Evolutionary conservation across 2,888 invertebrate genomes (phyloP).

Genomic region (Dolichopus griseipennis): DNA sequence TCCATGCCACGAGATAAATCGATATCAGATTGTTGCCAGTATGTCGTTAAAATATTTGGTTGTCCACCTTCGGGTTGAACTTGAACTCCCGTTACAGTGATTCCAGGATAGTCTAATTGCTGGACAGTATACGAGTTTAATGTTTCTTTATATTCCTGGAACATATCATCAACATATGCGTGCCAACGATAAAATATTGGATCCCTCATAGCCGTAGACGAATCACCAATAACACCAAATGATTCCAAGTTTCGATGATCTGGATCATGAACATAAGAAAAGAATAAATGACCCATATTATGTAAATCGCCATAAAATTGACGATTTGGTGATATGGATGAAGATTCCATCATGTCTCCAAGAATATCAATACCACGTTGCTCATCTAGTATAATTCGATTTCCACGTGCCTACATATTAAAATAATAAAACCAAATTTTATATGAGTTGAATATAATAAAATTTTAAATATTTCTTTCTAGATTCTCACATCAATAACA

Average conservation of each 20-base stretch:
- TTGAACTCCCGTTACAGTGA: conserved; percentile 51
- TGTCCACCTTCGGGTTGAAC: conserved; percentile 47
- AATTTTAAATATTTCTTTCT: neutral
- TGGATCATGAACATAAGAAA: conserved; percentile 71
- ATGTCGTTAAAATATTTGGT: conserved; percentile 55
- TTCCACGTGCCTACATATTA: conserved; percentile 49
- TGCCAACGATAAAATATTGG: conserved; percentile 83
- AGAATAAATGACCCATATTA: conserved; percentile 71
- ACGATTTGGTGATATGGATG: conserved; percentile 59
- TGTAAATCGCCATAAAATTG: conserved; percentile 70
- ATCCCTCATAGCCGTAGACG: conserved; percentile 78
- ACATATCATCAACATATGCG: conserved; percentile 66
- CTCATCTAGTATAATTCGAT: conserved; percentile 52
- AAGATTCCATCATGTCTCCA: conserved; percentile 71
- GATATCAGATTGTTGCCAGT: conserved; percentile 72
- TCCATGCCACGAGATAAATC: conserved; percentile 73
- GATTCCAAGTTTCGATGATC: conserved; percentile 63
- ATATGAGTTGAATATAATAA: too few species aligned
- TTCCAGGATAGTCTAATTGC: conserved; percentile 42
- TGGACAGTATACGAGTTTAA: conserved; percentile 53
- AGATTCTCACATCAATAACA: conserved; percentile 47
- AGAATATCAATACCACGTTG: conserved; percentile 64
- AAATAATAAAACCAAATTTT: neutral
- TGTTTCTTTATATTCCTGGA: conserved; percentile 63
- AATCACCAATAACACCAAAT: conserved; percentile 74